A percentile compares a stretch with the other conserved stretches of the same genome.
Conservation (phyloP, 2,113 vertebrate species). For the Gorsachius goisagi region DNA sequence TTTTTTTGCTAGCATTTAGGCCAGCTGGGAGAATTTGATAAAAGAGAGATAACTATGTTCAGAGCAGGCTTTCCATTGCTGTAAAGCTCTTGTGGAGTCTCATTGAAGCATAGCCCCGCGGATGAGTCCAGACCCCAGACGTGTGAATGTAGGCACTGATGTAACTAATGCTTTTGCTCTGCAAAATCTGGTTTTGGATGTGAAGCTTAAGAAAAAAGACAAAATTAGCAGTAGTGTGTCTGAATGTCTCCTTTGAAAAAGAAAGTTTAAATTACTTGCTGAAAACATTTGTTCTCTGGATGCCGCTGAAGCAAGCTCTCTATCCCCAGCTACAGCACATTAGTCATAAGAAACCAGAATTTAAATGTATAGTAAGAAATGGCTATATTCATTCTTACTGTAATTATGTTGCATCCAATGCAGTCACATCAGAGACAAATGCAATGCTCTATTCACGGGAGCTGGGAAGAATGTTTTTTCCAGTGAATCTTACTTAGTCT, state of each 20-base stretch:
- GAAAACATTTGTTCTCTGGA: background rate
- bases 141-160: background rate
- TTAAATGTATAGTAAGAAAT: background rate
- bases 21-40: background rate
- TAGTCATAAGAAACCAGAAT: background rate
- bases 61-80: background rate
- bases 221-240: background rate
- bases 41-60: background rate
- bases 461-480: background rate
- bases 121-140: background rate
- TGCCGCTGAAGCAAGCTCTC: background rate
- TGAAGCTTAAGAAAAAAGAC: background rate
- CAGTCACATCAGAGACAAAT: background rate
- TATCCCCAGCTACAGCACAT: background rate
- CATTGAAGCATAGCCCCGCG: background rate
- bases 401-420: background rate
- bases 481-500: background rate
- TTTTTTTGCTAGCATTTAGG: background rate
- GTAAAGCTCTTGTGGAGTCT: background rate
- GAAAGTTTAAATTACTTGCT: background rate
- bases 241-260: background rate
- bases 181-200: background rate
- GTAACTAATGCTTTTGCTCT: background rate
- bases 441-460: background rate
- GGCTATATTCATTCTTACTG: background rate